Evolutionary conservation across 2,888 invertebrate genomes (phyloP).

Genomic region (Rugalucina vietnamica): DNA sequence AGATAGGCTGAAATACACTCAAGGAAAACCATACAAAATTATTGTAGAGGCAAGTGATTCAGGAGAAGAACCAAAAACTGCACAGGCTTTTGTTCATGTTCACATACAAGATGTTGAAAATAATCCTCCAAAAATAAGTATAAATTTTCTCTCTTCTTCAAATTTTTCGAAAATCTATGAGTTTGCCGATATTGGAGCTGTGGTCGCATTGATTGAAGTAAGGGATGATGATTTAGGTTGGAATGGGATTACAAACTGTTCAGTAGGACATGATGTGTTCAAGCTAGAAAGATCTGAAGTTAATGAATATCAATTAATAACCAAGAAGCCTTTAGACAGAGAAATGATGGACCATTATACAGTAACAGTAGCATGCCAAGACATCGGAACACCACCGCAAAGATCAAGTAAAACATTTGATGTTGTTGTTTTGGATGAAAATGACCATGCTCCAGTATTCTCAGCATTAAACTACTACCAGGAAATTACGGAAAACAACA

Average conservation of each 20-base stretch:
- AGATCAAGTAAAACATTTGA: slow-evolving; percentile 68
- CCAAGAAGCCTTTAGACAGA: slow-evolving; percentile 73
- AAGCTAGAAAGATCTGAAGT: slow-evolving; percentile 70
- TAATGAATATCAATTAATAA: slow-evolving; percentile 75
- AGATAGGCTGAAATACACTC: slow-evolving; percentile 70
- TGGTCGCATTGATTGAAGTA: slow-evolving; percentile 80
- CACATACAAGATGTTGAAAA: slow-evolving; percentile 94
- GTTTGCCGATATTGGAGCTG: slow-evolving; percentile 73
- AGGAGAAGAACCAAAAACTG: slow-evolving; percentile 70
- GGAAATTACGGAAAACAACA: slow-evolving; percentile 77
- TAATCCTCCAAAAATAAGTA: slow-evolving; percentile 91
- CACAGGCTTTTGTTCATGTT: slow-evolving; percentile 72
- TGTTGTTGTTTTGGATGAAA: slow-evolving; percentile 79
- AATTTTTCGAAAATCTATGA: slow-evolving; percentile 74
- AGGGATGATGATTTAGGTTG: slow-evolving; percentile 78
- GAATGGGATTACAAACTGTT: slow-evolving; percentile 71
- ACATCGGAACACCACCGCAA: slow-evolving; percentile 76
- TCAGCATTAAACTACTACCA: slow-evolving; percentile 63
- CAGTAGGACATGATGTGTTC: slow-evolving; percentile 63
- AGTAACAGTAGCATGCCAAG: slow-evolving; percentile 76
- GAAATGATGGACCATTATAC: slow-evolving; percentile 71
- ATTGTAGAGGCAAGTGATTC: slow-evolving; percentile 75
- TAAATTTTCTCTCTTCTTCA: slow-evolving; percentile 63
- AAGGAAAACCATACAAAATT: slow-evolving; percentile 69
- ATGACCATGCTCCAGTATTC: slow-evolving; percentile 79